These are phyloP conservation scores for Brachionus manjavacas DNA, from an alignment of 1,140 invertebrate genomes.

Conservation along the genomic window DNA sequence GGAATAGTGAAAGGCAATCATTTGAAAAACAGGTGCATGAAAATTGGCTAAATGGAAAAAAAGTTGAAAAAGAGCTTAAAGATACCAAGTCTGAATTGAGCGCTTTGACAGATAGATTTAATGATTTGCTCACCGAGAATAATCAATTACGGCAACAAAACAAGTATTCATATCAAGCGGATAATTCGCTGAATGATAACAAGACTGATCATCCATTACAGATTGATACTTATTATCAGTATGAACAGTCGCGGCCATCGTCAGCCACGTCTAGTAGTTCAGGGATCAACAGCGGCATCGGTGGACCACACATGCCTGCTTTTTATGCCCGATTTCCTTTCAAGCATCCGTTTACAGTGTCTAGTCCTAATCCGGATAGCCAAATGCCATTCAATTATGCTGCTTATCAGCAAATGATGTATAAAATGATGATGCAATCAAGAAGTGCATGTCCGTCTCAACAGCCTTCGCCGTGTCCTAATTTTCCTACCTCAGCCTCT, in stretches of 20 bases:
- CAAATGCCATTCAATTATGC: background rate
- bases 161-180: background rate
- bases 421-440: slow-evolving; percentile 12
- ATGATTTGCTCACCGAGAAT: background rate
- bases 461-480: background rate
- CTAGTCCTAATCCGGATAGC: background rate
- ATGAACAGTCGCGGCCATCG: background rate
- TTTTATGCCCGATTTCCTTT: background rate
- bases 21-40: slow-evolving; percentile 32
- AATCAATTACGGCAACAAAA: background rate
- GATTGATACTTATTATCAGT: background rate
- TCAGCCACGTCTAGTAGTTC: slow-evolving; percentile 5
- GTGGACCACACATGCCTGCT: background rate
- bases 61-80: slow-evolving; percentile 27
- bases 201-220: slow-evolving; percentile 7
- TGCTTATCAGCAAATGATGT: background rate
- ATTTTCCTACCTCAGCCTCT: background rate
- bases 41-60: slow-evolving; percentile 34
- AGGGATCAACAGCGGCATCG: background rate
- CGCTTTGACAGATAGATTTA: background rate
- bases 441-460: slow-evolving; percentile 4
- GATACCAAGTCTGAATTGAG: background rate
- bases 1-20: slow-evolving; percentile 2
- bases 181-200: background rate
- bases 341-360: background rate